Conservation (phyloP, 2,113 vertebrate genomes). For the Capreolus pygargus region DNA sequence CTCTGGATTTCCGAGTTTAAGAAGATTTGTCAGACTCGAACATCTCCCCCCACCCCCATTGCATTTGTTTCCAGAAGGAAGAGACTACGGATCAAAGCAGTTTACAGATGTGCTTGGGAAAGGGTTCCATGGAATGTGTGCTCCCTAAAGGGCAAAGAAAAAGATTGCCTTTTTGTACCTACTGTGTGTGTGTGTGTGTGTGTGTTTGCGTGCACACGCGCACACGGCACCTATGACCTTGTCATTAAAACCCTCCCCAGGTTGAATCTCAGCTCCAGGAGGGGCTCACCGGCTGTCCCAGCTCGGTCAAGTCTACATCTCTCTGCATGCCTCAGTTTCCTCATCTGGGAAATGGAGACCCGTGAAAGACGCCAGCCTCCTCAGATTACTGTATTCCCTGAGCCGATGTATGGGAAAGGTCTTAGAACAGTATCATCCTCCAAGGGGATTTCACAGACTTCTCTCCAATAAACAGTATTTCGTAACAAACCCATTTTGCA, state of each 20-base stretch:
- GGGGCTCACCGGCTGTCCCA: not conserved
- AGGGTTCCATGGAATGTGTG: not conserved
- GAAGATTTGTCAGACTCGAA: conserved; percentile 80
- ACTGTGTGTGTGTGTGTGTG: not conserved
- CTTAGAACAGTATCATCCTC: not conserved
- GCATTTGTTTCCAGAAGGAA: not conserved
- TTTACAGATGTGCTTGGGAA: not conserved
- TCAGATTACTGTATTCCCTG: not conserved
- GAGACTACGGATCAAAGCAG: not conserved
- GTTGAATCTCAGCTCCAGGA: not conserved
- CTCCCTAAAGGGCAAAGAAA: not conserved
- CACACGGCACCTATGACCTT: not conserved
- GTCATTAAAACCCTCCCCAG: not conserved
- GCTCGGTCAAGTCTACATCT: rapidly evolving
- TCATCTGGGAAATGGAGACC: not conserved
- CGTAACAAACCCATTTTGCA: not conserved
- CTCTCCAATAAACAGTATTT: not conserved
- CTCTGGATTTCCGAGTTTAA: conserved; percentile 74
- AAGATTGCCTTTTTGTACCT: not conserved
- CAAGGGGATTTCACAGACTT: not conserved
- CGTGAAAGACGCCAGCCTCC: not conserved
- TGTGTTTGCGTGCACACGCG: no score
- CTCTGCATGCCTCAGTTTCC: not conserved
- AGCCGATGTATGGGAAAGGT: not conserved
- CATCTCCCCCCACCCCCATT: not conserved